Percentiles rank a stretch among this genome's conserved stretches.
Conservation (phyloP, 2,113 vertebrate species). For the Pachyramphus minor region DNA sequence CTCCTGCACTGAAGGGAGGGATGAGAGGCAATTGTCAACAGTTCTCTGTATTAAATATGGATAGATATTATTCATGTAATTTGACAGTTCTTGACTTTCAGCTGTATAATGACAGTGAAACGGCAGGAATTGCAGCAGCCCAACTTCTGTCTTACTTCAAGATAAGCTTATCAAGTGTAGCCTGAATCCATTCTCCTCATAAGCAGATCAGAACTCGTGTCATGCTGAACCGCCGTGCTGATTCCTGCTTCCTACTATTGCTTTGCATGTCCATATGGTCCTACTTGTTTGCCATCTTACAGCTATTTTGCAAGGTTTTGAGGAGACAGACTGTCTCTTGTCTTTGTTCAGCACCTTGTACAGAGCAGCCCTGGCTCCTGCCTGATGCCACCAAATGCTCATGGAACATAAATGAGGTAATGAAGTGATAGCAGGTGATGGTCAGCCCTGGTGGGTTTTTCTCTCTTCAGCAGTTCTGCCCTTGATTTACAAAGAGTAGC, state of each 20-base stretch:
- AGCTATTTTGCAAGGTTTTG: background rate
- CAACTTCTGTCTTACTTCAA: conserved; percentile 64
- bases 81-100: conserved; percentile 70
- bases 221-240: background rate
- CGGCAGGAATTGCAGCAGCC: conserved; percentile 58
- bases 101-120: conserved; percentile 56
- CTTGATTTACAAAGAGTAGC: background rate
- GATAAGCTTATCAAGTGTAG: conserved; percentile 55
- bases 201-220: background rate
- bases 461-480: background rate
- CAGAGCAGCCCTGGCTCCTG: background rate
- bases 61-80: conserved; percentile 62
- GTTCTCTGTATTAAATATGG: conserved; percentile 49
- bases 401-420: background rate
- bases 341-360: background rate
- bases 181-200: conserved; percentile 22
- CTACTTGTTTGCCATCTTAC: background rate
- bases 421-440: background rate
- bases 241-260: background rate
- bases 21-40: conserved; percentile 56
- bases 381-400: background rate
- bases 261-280: background rate
- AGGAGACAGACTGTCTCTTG: background rate
- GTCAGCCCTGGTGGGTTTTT: background rate
- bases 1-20: background rate